Evolutionary conservation across 2,888 invertebrate genomes (phyloP).

Genomic region (Acrobasis consociella): DNA sequence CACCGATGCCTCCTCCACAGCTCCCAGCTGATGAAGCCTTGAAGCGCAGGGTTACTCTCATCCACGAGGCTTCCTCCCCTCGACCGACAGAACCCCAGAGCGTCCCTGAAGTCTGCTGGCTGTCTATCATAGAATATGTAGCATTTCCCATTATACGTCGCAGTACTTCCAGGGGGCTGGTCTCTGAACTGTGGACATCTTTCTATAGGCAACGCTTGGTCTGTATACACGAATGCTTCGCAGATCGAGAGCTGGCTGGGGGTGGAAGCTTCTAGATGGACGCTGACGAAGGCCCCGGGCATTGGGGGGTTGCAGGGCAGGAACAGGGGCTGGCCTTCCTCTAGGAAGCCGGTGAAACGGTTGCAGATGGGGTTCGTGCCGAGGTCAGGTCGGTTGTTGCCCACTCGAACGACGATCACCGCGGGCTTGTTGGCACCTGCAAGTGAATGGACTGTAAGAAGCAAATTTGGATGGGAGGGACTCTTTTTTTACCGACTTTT

Average conservation of each 20-base stretch:
- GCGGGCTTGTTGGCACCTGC: slow-evolving; percentile 90
- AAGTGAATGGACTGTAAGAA: slow-evolving; percentile 24
- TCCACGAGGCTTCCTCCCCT: slow-evolving; percentile 94
- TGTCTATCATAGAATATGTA: slow-evolving; percentile 96
- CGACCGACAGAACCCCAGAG: slow-evolving; percentile 89
- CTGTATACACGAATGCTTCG: slow-evolving; percentile 97
- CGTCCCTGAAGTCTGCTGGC: slow-evolving; percentile 90
- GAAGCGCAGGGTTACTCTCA: slow-evolving; percentile 96
- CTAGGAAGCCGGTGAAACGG: slow-evolving; percentile 91
- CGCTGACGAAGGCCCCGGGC: slow-evolving; percentile 97
- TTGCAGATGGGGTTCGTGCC: slow-evolving; percentile 96
- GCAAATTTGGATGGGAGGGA: too few relatives aligned
- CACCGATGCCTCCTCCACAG: slow-evolving; percentile 93
- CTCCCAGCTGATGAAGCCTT: slow-evolving; percentile 97
- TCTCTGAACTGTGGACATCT: slow-evolving; percentile 96
- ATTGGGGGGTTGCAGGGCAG: slow-evolving; percentile 97
- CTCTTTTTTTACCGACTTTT: too few relatives aligned
- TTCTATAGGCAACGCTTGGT: slow-evolving; percentile 94
- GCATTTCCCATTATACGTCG: slow-evolving; percentile 97
- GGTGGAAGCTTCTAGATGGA: slow-evolving; percentile 90
- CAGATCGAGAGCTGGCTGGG: slow-evolving; percentile 93
- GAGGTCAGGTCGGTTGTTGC: slow-evolving; percentile 95
- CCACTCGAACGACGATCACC: slow-evolving; percentile 94
- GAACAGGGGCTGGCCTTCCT: slow-evolving; percentile 95
- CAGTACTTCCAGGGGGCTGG: slow-evolving; percentile 95